Evolutionary conservation across 2,797 vertebrate genomes (phyloP), one percentile per base, ranked within the genome.

Genomic region (Emys orbicularis): DNA sequence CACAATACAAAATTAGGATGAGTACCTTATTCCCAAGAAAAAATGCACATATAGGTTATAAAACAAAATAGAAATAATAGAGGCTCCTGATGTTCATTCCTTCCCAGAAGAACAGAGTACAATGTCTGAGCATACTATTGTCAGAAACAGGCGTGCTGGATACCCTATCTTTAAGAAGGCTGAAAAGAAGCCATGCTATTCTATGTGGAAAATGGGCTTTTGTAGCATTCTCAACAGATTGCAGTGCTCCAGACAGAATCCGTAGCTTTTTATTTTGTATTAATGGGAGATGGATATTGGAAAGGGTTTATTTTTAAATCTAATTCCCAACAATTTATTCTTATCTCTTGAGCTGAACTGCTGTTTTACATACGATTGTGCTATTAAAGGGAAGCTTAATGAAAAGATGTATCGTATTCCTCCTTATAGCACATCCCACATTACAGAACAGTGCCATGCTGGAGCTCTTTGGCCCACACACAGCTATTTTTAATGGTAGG

Each of bases 281-380:
- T 29, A 47, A 81, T 21, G 57, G 16, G 21, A 15, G 49, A 81
- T 87, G 2, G 3, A 53, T 54, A 77, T 88, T n/a, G n/a, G n/a
- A 93, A 95, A 90, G 3, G 3, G 57, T 68, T 83, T 80, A 13
- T 86, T 95, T 94, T 87, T 49, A 90, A 77, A n/a, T 6, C 7
- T 31, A 92, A 15, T 90, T 92, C 10, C 41, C 90, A 86, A 96
- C 21, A 87, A 90, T 9, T 86, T 59, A 5, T 59, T 19, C 87
- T 21, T n/a, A 82, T 52, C 37, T 82, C 81, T 7, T 37, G 3
- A 95, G 65, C 19, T 18, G 41, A 91, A 54, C 1, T 54, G 12
- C 13, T 87, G 11, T 13, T 68, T 92, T 76, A 6, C 31, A 84
- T 81, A 91, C 79, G 68, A 86, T 61, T 90, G 27, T 68, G 21